phyloP scores from a whole-genome alignment of 2,888 invertebrate genomes.

The Capitulum mitella region DNA sequence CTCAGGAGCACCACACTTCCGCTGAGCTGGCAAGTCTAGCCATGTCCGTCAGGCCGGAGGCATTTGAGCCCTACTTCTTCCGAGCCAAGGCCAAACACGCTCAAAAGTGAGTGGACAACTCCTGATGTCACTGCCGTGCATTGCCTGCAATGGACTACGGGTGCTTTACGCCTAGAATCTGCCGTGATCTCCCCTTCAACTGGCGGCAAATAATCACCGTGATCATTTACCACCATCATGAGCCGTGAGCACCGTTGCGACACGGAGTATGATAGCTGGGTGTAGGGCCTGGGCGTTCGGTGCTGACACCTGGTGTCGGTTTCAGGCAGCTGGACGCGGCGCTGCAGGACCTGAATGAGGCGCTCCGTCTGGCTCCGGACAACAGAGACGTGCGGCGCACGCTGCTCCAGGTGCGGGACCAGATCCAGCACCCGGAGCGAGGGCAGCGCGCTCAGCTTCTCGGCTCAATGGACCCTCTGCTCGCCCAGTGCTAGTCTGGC shows the following conservation, averaged over 20 bases:
- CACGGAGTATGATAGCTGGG: too few species aligned
- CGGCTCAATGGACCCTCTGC: not conserved
- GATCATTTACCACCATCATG: too few species aligned
- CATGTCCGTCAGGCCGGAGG: constrained; percentile 21
- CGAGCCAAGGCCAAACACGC: constrained; percentile 15
- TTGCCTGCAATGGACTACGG: not conserved
- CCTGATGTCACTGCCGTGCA: too few species aligned
- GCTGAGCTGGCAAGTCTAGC: constrained; percentile 17
- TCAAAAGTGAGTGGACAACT: not conserved
- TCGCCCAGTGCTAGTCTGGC: not conserved
- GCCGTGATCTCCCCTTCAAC: not conserved
- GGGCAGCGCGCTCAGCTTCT: not conserved
- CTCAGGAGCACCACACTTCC: not conserved
- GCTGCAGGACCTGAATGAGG: constrained; percentile 71
- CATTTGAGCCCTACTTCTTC: constrained; percentile 24
- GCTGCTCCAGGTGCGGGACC: constrained; percentile 64
- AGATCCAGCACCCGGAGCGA: constrained; percentile 47
- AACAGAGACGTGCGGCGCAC: constrained; percentile 66
- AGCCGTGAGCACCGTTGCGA: too few species aligned
- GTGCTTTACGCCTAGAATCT: not conserved
- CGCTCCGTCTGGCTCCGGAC: constrained; percentile 61
- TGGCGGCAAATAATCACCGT: not conserved
- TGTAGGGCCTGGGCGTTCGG: too few species aligned
- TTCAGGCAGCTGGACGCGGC: constrained; percentile 61
- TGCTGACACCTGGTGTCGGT: not conserved